Percentiles rank a stretch among this genome's conserved stretches.
Evolutionary conservation across 35 echinoderm and acorn worm species (phyloP).

Genomic region (Eucidaris tribuloides): DNA sequence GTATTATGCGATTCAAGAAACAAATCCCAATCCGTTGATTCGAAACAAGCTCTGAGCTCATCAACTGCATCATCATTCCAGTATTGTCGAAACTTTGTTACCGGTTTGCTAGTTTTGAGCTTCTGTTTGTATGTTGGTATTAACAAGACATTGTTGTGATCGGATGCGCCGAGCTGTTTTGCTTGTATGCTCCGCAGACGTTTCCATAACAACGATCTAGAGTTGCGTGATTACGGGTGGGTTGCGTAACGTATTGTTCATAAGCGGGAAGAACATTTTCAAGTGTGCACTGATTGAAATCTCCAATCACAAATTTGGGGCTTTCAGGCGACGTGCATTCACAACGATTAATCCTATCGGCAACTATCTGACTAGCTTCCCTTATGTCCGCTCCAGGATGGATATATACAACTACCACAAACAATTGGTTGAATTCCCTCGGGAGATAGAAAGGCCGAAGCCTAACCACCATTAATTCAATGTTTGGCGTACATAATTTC

Average conservation of each 20-base stretch:
- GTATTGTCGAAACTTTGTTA: neutral
- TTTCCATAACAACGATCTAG: conserved; percentile 50
- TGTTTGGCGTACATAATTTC: conserved; percentile 10
- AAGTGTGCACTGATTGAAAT: conserved; percentile 7
- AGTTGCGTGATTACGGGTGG: neutral
- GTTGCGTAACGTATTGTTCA: neutral
- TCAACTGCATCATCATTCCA: neutral
- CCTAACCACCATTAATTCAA: neutral
- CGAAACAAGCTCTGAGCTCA: conserved; percentile 7
- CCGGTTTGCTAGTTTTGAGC: neutral
- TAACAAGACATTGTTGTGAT: conserved; percentile 42
- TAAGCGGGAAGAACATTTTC: neutral
- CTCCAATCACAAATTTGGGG: conserved; percentile 20
- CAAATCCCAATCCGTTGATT: conserved; percentile 11
- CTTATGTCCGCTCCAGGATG: conserved; percentile 14
- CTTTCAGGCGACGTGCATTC: conserved; percentile 32
- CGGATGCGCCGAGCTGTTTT: conserved; percentile 33
- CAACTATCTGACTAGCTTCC: neutral
- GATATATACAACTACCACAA: conserved; percentile 33
- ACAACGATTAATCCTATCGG: neutral
- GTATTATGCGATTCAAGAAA: neutral
- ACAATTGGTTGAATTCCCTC: conserved; percentile 37
- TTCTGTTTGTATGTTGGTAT: conserved; percentile 15
- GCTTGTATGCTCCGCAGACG: conserved; percentile 21
- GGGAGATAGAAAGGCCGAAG: conserved; percentile 27